Evolutionary conservation across 2,113 vertebrate genomes (phyloP), one percentile per base, ranked within the genome.

Genomic region (Microcebus jonahi): DNA sequence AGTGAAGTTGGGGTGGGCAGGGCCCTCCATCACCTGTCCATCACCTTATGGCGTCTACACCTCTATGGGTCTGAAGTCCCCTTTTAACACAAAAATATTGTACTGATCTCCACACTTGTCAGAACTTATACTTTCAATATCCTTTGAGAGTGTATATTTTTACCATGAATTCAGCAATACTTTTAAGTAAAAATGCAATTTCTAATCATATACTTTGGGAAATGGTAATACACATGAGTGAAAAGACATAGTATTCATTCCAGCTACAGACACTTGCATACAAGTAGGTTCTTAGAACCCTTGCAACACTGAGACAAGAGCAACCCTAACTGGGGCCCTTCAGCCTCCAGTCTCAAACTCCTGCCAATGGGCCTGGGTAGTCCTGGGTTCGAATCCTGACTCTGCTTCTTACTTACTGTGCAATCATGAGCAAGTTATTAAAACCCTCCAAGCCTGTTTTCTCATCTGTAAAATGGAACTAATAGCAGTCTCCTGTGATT

Each of bases 131-230:
- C 21, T 85, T 89, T 89, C 18, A n/a, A 1, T 48, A 36, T 70
- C 21, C 42, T 91, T 88, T 70, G 42, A 95, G n/a, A 63, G 61
- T 8, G 23, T 76, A 27, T 2, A 5, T 25, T 83, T 95, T 77
- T 70, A 85, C 70, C 68, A 9, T 23, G 48, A 94, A 84, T 77
- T 81, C 31, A 89, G 53, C 25, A 95, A 63, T 29, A 75, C 6
- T 90, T 83, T 71, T 79, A 94, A 88, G 88, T 77, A 88, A 68
- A 90, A 84, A 31, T 88, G 4, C 42, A 59, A 75, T 82, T 53
- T 55, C 50, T 55, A 57, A 50, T 55, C 15, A 59, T 23, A 57
- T 53, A 34, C 39, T n/a, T 77, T 73, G 73, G 25, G n/a, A 73
- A 94, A 71, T 15, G 45, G 20, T 34, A 53, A 45, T 31, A 59